Conservation (phyloP, 2,113 vertebrate species). For the Cavia aperea region DNA sequence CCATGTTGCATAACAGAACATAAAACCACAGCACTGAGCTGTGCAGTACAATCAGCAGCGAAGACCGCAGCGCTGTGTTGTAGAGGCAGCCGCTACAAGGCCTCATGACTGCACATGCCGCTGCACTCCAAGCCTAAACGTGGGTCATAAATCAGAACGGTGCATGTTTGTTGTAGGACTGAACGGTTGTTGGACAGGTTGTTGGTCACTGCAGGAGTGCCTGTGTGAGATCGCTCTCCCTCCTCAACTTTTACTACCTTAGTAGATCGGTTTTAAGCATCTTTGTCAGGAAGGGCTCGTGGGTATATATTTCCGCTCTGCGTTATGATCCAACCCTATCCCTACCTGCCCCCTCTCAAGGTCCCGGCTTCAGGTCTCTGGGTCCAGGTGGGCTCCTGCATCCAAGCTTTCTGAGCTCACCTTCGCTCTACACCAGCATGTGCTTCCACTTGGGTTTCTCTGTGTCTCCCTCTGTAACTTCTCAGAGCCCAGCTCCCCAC, state of each 20-base stretch:
- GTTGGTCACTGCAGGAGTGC: not conserved
- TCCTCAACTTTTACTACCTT: not conserved
- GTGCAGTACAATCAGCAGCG: not conserved
- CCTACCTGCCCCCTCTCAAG: not conserved
- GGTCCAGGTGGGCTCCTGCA: not conserved
- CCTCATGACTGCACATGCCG: not conserved
- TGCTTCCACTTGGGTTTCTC: not conserved
- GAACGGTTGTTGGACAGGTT: not conserved
- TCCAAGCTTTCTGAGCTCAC: not conserved
- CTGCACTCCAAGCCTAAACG: not conserved
- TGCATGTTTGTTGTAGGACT: fast-evolving
- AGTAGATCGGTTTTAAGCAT: not conserved
- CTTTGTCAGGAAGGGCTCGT: not conserved
- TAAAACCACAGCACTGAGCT: not conserved
- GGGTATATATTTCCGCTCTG: not conserved
- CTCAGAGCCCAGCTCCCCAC: not conserved
- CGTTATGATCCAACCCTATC: not conserved
- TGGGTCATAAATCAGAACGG: not conserved
- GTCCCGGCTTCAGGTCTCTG: not conserved
- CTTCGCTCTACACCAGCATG: no score
- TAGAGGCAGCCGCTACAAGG: not conserved
- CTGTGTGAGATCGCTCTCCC: not conserved
- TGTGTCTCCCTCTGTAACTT: not conserved
- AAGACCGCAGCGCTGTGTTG: fast-evolving
- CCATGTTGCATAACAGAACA: not conserved